Conservation (phyloP, 2,888 invertebrate genomes). For the Siphlonurus alternatus region DNA sequence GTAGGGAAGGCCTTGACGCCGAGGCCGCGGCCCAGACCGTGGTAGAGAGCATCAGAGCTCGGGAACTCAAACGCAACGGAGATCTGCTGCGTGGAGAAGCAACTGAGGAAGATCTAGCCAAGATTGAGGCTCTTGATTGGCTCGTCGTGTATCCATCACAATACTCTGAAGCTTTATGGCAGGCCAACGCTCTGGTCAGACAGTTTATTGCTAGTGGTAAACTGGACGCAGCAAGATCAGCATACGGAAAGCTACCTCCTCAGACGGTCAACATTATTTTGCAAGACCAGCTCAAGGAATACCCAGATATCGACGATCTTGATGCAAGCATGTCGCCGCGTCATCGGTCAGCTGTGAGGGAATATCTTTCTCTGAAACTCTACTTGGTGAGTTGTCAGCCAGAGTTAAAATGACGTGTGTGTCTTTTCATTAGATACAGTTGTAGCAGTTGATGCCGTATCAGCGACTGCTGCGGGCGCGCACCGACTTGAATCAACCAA, state of each 20-base stretch:
- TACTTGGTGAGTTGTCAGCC: conserved; percentile 40
- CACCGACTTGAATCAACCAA: too few relatives aligned
- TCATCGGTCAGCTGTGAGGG: conserved; percentile 41
- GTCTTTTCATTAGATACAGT: too few relatives aligned
- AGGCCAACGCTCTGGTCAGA: conserved; percentile 78
- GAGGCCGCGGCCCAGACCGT: conserved; percentile 67
- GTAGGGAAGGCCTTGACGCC: conserved; percentile 63
- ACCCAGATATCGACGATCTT: not conserved
- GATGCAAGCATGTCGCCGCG: conserved; percentile 12
- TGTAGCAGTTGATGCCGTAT: too few relatives aligned
- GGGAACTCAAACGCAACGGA: conserved; percentile 11
- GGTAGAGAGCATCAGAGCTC: conserved; percentile 51
- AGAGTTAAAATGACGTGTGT: too few relatives aligned
- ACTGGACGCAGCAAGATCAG: conserved; percentile 61
- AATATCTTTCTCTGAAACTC: conserved; percentile 73
- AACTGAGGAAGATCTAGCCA: conserved; percentile 49
- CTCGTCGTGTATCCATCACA: conserved; percentile 62
- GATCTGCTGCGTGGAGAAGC: conserved; percentile 19
- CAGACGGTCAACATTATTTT: not conserved
- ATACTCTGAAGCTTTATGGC: conserved; percentile 61
- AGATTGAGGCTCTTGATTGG: conserved; percentile 74
- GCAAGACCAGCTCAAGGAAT: not conserved
- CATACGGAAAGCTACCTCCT: conserved; percentile 41
- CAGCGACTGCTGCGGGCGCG: too few relatives aligned
- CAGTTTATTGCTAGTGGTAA: conserved; percentile 68